Percentiles rank a stretch among this genome's conserved stretches.
phyloP scores from a whole-genome alignment of 2,113 vertebrate species.

The Pitta sordida region DNA sequence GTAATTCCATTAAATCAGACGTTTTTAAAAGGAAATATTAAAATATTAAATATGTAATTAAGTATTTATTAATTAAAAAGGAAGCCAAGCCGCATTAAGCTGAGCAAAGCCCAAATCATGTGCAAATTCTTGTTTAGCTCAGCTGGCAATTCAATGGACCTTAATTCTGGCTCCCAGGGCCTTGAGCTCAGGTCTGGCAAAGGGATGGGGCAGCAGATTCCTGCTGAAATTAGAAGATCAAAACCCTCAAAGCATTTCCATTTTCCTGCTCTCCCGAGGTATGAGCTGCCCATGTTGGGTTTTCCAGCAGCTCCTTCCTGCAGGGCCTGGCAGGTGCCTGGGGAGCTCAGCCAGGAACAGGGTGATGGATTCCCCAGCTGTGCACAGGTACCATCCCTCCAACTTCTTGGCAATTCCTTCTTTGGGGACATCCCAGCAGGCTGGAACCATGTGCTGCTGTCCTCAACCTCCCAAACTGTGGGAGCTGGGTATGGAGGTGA shows the following conservation, averaged over 20 bases:
- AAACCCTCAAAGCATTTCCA: not conserved
- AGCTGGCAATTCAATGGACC: not conserved
- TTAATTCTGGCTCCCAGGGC: not conserved
- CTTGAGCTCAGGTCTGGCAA: not conserved
- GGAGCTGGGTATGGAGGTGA: not conserved
- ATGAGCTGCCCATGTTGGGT: not conserved
- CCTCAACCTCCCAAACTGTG: rapidly evolving
- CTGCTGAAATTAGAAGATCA: not conserved
- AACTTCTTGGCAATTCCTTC: not conserved
- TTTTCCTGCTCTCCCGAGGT: not conserved
- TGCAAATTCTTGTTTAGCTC: not conserved
- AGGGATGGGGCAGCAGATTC: not conserved
- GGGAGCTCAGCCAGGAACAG: not conserved
- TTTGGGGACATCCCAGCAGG: rapidly evolving
- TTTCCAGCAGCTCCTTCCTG: not conserved
- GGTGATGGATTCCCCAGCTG: rapidly evolving
- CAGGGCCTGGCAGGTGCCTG: rapidly evolving
- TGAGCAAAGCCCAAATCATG: conserved; percentile 5
- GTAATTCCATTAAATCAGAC: conserved; percentile 33
- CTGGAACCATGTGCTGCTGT: rapidly evolving
- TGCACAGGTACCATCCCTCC: not conserved
- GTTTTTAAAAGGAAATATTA: conserved; percentile 50
- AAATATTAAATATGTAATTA: conserved; percentile 59
- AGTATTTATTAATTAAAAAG: conserved; percentile 65
- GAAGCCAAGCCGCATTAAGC: not conserved